Evolutionary conservation across 2,888 invertebrate genomes (phyloP).

Genomic region (Abscondita cerata): DNA sequence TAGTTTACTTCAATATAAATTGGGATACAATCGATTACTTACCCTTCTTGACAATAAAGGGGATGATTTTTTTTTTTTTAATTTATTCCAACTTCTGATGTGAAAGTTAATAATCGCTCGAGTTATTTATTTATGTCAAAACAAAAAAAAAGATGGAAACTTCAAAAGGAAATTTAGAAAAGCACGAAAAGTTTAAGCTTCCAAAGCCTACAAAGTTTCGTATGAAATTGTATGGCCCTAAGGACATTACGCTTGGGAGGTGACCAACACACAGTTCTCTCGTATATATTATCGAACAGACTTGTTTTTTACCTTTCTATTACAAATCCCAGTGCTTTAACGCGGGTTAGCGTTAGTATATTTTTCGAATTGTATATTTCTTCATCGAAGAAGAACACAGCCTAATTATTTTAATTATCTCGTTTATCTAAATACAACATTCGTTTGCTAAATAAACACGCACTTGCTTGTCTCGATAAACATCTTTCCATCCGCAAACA

Average conservation of each 20-base stretch:
- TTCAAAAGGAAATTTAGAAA: slow-evolving; percentile 32
- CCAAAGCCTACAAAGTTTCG: slow-evolving; percentile 29
- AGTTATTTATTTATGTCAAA: not conserved
- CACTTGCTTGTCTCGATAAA: no score
- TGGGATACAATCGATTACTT: slow-evolving; percentile 27
- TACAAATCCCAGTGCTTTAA: slow-evolving; percentile 31
- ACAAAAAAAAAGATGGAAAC: slow-evolving; percentile 12
- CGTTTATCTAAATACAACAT: not conserved
- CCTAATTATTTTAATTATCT: slow-evolving; percentile 1
- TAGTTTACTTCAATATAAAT: slow-evolving; percentile 28
- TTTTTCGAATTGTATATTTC: slow-evolving; percentile 1
- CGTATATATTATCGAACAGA: slow-evolving; percentile 35
- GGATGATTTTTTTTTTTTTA: slow-evolving; percentile 18
- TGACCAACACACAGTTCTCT: slow-evolving; percentile 31
- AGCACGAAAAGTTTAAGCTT: slow-evolving; percentile 31
- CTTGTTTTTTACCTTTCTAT: slow-evolving; percentile 35
- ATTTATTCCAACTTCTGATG: not conserved
- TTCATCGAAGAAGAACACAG: slow-evolving; percentile 17
- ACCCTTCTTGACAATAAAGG: slow-evolving; percentile 11
- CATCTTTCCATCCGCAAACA: no score
- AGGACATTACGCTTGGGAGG: slow-evolving; percentile 34
- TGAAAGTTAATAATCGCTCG: not conserved
- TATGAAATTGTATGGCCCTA: slow-evolving; percentile 28
- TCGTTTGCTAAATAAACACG: no score
- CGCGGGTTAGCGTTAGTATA: slow-evolving; percentile 17